Evolutionary conservation across 2,113 vertebrate genomes (phyloP).

Genomic region (Suncus etruscus): DNA sequence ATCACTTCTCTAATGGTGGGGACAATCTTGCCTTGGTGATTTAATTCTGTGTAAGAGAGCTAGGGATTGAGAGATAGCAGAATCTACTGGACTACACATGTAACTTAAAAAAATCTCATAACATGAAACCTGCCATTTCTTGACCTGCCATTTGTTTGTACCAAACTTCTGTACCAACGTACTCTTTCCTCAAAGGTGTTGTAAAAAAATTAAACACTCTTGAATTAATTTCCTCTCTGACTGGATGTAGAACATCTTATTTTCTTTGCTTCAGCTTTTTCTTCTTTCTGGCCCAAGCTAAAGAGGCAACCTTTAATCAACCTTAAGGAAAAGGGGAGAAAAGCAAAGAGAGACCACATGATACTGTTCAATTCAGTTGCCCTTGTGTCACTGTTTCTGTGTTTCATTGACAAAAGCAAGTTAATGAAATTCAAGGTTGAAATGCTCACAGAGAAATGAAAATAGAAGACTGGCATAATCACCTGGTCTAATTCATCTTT

Average conservation of each 20-base stretch:
- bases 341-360: not conserved
- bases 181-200: not conserved
- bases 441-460: not conserved
- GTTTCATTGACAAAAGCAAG: not conserved
- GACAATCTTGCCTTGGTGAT: not conserved
- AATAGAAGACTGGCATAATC: not conserved
- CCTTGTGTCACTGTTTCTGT: not conserved
- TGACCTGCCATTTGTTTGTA: not conserved
- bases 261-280: not conserved
- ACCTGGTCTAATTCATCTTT: not conserved
- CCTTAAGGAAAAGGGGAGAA: not conserved
- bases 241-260: not conserved
- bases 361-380: not conserved
- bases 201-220: no score
- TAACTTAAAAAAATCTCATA: not conserved
- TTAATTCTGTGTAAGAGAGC: not conserved
- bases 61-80: not conserved
- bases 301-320: not conserved
- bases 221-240: not conserved
- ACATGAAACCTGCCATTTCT: not conserved
- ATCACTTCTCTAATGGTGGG: not conserved
- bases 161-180: not conserved
- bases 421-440: not conserved
- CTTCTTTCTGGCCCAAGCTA: not conserved
- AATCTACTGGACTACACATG: not conserved